Conservation (phyloP, 2,888 invertebrate species). For the Trachelus tabidus region DNA sequence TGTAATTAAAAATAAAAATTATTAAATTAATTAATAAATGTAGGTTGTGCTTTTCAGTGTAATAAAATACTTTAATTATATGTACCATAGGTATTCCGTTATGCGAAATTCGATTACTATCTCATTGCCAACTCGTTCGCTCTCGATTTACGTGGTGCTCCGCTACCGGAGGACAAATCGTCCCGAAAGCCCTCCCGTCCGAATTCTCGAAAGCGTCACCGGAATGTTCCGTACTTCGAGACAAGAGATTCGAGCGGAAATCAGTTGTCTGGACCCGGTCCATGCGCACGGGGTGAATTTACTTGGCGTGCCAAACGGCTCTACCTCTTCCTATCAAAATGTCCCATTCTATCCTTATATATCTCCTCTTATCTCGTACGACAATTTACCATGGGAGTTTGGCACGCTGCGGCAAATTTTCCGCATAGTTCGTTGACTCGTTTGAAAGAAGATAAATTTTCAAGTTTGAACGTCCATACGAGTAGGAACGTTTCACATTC, state of each 20-base stretch:
- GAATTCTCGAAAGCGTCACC: neutral
- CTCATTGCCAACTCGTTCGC: neutral
- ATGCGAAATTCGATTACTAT: neutral
- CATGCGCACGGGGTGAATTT: conserved; percentile 40
- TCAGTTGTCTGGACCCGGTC: conserved; percentile 55
- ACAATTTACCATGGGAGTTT: conserved; percentile 40
- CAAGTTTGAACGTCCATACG: neutral
- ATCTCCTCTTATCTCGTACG: conserved; percentile 29
- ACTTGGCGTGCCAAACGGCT: conserved; percentile 45
- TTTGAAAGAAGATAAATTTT: conserved; percentile 19
- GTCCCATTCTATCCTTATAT: conserved; percentile 12
- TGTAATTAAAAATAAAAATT: neutral
- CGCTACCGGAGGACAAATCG: neutral
- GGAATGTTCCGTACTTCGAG: conserved; percentile 24
- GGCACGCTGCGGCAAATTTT: conserved; percentile 48
- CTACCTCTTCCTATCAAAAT: conserved; percentile 19
- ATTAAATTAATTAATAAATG: neutral
- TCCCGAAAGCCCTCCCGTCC: neutral
- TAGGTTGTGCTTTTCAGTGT: neutral
- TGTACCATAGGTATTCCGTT: neutral
- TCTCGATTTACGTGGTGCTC: neutral
- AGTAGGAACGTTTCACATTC: neutral
- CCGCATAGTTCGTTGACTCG: conserved; percentile 48
- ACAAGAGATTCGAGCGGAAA: conserved; percentile 45
- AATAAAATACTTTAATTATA: neutral